Conservation (phyloP, 2,797 vertebrate genomes). For the Zonotrichia albicollis region DNA sequence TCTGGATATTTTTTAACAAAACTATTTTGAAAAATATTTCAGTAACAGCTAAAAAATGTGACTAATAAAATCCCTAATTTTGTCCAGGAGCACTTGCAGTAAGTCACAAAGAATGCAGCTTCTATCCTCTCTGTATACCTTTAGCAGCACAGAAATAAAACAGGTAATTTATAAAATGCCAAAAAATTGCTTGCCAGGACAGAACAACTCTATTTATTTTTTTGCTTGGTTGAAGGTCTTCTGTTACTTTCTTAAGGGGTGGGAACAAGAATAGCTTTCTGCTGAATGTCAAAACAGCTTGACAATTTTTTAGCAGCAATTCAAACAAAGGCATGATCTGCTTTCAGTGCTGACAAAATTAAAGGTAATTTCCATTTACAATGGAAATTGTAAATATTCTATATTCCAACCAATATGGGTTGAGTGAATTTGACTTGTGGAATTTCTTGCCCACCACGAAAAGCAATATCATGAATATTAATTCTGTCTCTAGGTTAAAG, state of each 20-base stretch:
- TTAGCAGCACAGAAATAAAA: not conserved
- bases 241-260: not conserved
- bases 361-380: not conserved
- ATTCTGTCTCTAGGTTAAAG: not conserved
- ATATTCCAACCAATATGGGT: not conserved
- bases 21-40: not conserved
- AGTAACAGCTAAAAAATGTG: not conserved
- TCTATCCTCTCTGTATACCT: not conserved
- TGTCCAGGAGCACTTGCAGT: not conserved
- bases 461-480: not conserved
- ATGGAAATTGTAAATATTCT: not conserved
- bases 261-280: not conserved
- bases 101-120: not conserved
- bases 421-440: not conserved
- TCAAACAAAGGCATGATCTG: not conserved
- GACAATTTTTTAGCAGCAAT: not conserved
- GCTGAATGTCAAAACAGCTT: not conserved
- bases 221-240: not conserved
- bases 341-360: not conserved
- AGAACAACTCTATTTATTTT: not conserved
- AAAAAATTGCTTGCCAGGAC: not conserved
- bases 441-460: not conserved
- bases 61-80: not conserved
- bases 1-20: not conserved
- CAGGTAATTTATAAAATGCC: not conserved